Conservation (phyloP, 2,113 vertebrate genomes). For the Elanus axillaris region DNA sequence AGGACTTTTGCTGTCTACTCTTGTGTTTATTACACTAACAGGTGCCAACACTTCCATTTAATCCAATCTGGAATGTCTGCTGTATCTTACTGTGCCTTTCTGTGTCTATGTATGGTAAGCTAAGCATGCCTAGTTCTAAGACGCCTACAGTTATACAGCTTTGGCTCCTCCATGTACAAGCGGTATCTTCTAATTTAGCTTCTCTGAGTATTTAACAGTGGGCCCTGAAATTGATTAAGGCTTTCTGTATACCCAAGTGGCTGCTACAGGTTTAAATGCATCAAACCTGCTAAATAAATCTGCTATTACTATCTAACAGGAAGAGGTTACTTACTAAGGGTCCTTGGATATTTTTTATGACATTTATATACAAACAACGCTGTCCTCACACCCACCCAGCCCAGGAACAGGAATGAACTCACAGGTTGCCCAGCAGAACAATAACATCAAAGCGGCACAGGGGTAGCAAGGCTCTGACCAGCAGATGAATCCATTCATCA, state of each 20-base stretch:
- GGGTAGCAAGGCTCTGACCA: background rate
- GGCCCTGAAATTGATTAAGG: background rate
- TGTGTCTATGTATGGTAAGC: background rate
- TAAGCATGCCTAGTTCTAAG: background rate
- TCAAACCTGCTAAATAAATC: background rate
- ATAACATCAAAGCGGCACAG: background rate
- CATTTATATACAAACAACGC: background rate
- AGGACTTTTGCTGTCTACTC: background rate
- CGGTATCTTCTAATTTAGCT: background rate
- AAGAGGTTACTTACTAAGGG: background rate
- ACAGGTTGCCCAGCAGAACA: background rate
- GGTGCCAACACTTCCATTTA: constrained; percentile 28
- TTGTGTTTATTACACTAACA: background rate
- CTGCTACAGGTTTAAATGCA: background rate
- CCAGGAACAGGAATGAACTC: background rate
- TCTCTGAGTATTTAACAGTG: background rate
- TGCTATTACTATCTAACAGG: background rate
- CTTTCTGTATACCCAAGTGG: background rate
- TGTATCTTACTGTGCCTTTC: background rate
- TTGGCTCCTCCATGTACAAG: background rate
- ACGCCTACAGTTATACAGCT: background rate
- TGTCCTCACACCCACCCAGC: background rate
- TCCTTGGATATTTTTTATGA: background rate
- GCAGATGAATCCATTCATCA: background rate
- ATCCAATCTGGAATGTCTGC: constrained; percentile 35